Percentiles rank a stretch among this genome's conserved stretches.
Evolutionary conservation across 1,140 invertebrate genomes (phyloP).

Genomic region (Sarcophaga bullata): DNA sequence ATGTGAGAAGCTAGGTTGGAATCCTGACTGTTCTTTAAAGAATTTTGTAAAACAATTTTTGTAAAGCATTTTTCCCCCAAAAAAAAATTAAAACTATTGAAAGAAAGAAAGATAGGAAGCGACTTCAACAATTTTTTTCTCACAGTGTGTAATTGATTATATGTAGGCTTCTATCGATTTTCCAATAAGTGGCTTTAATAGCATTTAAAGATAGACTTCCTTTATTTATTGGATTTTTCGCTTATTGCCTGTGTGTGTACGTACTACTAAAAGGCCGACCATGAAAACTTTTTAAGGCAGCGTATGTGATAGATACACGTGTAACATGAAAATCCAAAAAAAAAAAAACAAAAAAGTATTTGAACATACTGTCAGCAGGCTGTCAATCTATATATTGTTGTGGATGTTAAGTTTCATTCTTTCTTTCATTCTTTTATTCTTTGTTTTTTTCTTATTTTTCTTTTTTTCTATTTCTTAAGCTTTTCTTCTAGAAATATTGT

Average conservation of each 20-base stretch:
- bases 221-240: background rate
- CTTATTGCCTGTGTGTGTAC: background rate
- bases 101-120: too few relatives aligned
- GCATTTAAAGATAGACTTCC: conserved; percentile 7
- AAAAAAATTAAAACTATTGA: too few relatives aligned
- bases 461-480: too few relatives aligned
- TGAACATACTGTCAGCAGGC: conserved; percentile 25
- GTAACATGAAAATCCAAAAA: background rate
- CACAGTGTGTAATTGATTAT: background rate
- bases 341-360: background rate
- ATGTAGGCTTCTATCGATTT: background rate
- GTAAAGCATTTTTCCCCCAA: too few relatives aligned
- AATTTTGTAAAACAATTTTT: too few relatives aligned
- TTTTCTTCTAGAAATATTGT: background rate
- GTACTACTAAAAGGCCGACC: background rate
- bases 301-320: conserved; percentile 21
- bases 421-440: too few relatives aligned
- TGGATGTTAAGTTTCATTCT: too few relatives aligned
- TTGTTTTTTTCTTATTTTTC: too few relatives aligned
- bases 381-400: background rate
- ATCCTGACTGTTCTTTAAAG: too few relatives aligned
- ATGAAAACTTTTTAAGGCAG: background rate
- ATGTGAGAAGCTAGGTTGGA: too few relatives aligned
- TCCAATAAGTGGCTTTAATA: background rate
- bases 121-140: too few relatives aligned